Conservation (phyloP, 1,140 invertebrate genomes). For the Vollenhovia emeryi region DNA sequence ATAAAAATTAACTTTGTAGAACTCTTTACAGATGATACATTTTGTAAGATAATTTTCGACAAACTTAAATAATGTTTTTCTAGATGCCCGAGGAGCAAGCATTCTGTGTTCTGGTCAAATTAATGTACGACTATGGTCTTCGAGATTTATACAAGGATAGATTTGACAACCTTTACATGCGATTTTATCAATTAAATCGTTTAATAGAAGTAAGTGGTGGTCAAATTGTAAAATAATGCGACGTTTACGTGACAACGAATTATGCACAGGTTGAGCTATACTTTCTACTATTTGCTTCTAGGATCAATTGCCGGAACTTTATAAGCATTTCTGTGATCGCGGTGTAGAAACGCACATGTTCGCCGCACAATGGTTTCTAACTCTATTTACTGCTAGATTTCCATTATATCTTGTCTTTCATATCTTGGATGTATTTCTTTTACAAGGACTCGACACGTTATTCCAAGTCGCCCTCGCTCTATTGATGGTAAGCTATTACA, state of each 20-base stretch:
- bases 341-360: slow-evolving; percentile 99
- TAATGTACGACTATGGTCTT: slow-evolving; percentile 98
- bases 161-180: slow-evolving; percentile 97
- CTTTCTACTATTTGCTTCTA: slow-evolving; percentile 78
- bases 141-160: slow-evolving; percentile 98
- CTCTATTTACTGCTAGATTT: slow-evolving; percentile 99
- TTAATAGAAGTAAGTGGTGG: slow-evolving; percentile 92
- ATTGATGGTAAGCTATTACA: slow-evolving; percentile 89
- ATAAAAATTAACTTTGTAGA: slow-evolving; percentile 1
- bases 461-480: slow-evolving; percentile 98
- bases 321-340: slow-evolving; percentile 95
- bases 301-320: slow-evolving; percentile 96
- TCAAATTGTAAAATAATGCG: background rate
- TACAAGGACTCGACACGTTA: slow-evolving; percentile 97
- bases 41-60: slow-evolving; percentile 36
- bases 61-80: slow-evolving; percentile 67
- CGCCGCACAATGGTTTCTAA: slow-evolving; percentile 99
- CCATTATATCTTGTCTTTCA: slow-evolving; percentile 99
- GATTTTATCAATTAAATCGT: slow-evolving; percentile 98
- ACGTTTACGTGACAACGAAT: background rate
- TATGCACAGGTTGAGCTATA: background rate
- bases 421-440: slow-evolving; percentile 97
- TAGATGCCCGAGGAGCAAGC: slow-evolving; percentile 99
- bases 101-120: slow-evolving; percentile 97
- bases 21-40: background rate